These are phyloP conservation scores for Agrilus planipennis DNA, from an alignment of 1,140 invertebrate genomes.

Conservation along the genomic window DNA sequence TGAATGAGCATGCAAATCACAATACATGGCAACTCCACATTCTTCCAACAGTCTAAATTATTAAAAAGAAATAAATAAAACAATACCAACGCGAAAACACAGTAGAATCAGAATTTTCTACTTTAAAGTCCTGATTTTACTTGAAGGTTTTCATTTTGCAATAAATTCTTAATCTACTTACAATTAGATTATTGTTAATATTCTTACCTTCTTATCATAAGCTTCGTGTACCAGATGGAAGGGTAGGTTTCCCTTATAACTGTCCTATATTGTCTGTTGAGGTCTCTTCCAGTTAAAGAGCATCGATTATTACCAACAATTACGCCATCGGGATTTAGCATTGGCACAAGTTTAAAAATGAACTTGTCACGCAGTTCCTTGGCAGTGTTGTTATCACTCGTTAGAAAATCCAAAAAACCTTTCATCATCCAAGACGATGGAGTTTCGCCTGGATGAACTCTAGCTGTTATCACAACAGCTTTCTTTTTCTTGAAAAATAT, in stretches of 20 bases:
- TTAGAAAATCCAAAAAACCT: slow-evolving; percentile 83
- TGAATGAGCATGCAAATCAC: slow-evolving; percentile 93
- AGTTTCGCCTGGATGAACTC: slow-evolving; percentile 93
- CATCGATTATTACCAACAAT: slow-evolving; percentile 88
- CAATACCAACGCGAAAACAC: too few relatives aligned
- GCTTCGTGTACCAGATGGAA: slow-evolving; percentile 86
- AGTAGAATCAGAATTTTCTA: too few relatives aligned
- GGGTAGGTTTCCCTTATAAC: slow-evolving; percentile 83
- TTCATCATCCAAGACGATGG: slow-evolving; percentile 96
- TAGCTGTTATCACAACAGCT: slow-evolving; percentile 74
- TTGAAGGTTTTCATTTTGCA: too few relatives aligned
- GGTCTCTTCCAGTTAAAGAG: slow-evolving; percentile 74
- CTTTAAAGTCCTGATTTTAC: too few relatives aligned
- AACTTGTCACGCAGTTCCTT: slow-evolving; percentile 80
- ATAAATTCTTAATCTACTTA: too few relatives aligned
- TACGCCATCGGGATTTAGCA: slow-evolving; percentile 93
- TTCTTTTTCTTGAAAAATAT: slow-evolving; percentile 58
- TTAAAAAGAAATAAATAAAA: background rate
- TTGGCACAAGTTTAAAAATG: slow-evolving; percentile 92
- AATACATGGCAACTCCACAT: slow-evolving; percentile 84
- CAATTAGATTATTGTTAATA: too few relatives aligned
- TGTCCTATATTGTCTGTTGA: slow-evolving; percentile 81
- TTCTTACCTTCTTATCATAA: slow-evolving; percentile 76
- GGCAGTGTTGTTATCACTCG: slow-evolving; percentile 64
- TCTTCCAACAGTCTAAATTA: slow-evolving; percentile 67